Conservation (phyloP, 1,140 invertebrate species). For the Scaptomyza graminum region DNA sequence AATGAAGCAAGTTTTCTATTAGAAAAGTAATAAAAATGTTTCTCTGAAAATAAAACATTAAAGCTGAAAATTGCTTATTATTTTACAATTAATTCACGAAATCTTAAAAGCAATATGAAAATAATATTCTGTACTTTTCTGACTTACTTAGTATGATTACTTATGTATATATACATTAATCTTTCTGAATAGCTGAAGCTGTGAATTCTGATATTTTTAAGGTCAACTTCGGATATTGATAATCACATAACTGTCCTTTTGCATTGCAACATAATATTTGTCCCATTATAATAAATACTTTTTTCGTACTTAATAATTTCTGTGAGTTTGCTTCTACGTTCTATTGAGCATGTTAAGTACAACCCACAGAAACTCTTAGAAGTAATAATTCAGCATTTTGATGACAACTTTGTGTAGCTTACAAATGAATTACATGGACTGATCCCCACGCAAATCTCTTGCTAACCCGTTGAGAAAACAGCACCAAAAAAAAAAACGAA, state of each 20-base stretch:
- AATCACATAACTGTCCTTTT: not conserved
- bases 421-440: conserved; percentile 28
- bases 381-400: conserved; percentile 7
- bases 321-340: conserved; percentile 15
- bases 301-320: not conserved
- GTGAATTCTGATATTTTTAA: too few species aligned
- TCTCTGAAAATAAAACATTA: too few species aligned
- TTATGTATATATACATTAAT: too few species aligned
- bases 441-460: conserved; percentile 43
- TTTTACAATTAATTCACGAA: too few species aligned
- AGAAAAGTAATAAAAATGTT: too few species aligned
- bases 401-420: conserved; percentile 24
- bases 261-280: not conserved
- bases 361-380: conserved; percentile 3
- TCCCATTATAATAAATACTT: not conserved
- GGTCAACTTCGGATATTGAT: not conserved
- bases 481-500: conserved; percentile 9
- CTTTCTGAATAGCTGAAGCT: too few species aligned
- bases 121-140: too few species aligned
- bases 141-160: too few species aligned
- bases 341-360: conserved; percentile 20
- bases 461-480: conserved; percentile 35
- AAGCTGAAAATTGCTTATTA: too few species aligned
- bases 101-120: too few species aligned
- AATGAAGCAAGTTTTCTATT: too few species aligned